Evolutionary conservation across 2,888 invertebrate genomes (phyloP).

Genomic region (Dolichomitus sp.): DNA sequence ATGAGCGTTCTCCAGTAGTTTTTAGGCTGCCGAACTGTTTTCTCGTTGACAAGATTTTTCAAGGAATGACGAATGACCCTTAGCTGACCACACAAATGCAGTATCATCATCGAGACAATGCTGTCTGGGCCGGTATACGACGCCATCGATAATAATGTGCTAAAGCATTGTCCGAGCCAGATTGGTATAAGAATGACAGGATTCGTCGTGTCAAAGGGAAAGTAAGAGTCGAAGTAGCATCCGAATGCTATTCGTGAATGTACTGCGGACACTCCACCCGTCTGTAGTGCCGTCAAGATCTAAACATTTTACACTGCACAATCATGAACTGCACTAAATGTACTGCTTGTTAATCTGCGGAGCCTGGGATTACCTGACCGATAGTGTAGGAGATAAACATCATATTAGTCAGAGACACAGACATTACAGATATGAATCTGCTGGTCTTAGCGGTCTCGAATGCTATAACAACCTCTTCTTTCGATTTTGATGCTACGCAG

Average conservation of each 20-base stretch:
- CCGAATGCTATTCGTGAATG: slow-evolving; percentile 55
- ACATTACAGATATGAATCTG: slow-evolving; percentile 69
- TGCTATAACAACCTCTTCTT: slow-evolving; percentile 59
- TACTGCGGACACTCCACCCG: not conserved
- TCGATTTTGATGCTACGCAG: slow-evolving; percentile 41
- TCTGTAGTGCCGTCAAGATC: slow-evolving; percentile 49
- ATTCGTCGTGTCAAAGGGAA: slow-evolving; percentile 59
- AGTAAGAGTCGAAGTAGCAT: slow-evolving; percentile 54
- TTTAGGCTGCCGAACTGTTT: slow-evolving; percentile 24
- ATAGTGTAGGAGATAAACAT: slow-evolving; percentile 59
- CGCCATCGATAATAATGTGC: slow-evolving; percentile 70
- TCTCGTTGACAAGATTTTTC: slow-evolving; percentile 61
- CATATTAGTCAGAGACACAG: slow-evolving; percentile 66
- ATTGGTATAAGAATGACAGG: slow-evolving; percentile 74
- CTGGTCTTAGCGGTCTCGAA: slow-evolving; percentile 65
- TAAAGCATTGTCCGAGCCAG: slow-evolving; percentile 74
- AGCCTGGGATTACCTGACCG: slow-evolving; percentile 30
- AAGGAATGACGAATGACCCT: slow-evolving; percentile 51
- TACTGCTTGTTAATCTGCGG: not conserved
- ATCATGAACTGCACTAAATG: slow-evolving; percentile 1
- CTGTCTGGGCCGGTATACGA: slow-evolving; percentile 76
- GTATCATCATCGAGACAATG: slow-evolving; percentile 72
- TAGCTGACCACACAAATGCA: slow-evolving; percentile 78
- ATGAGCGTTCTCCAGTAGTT: slow-evolving; percentile 45
- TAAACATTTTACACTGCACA: slow-evolving; percentile 36